These are phyloP conservation scores for Episyrphus balteatus DNA, from an alignment of 1,140 invertebrate genomes.

Conservation along the genomic window DNA sequence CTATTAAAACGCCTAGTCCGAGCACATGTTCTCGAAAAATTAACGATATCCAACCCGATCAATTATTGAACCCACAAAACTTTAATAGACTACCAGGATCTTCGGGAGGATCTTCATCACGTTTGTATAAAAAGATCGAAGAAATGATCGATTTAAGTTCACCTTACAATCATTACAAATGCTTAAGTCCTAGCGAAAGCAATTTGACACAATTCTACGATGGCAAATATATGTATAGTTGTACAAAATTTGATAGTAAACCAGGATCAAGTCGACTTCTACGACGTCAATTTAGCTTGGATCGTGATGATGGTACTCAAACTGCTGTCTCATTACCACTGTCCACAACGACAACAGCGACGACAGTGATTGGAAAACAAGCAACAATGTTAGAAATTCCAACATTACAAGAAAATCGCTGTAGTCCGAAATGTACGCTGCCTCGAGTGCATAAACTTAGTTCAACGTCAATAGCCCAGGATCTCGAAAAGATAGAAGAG, in stretches of 20 bases:
- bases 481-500: constrained; percentile 60
- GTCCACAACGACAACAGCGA: constrained; percentile 12
- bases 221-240: constrained; percentile 30
- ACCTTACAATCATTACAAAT: constrained; percentile 59
- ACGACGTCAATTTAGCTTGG: constrained; percentile 57
- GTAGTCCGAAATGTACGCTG: constrained; percentile 28
- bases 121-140: constrained; percentile 34
- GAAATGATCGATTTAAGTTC: constrained; percentile 53
- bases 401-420: constrained; percentile 20
- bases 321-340: constrained; percentile 26
- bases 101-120: constrained; percentile 25
- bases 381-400: constrained; percentile 29
- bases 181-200: constrained; percentile 54
- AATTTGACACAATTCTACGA: constrained; percentile 38
- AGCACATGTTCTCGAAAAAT: constrained; percentile 30
- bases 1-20: constrained; percentile 20
- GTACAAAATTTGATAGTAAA: constrained; percentile 23
- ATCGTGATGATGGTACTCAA: constrained; percentile 44
- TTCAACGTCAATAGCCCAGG: constrained; percentile 55
- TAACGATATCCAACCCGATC: constrained; percentile 28
- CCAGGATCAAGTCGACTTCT: constrained; percentile 42
- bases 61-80: constrained; percentile 28
- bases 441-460: constrained; percentile 52
- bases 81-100: constrained; percentile 33
- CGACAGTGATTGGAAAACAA: constrained; percentile 14